phyloP scores from a whole-genome alignment of 2,113 vertebrate genomes.

The Pipa parva region DNA sequence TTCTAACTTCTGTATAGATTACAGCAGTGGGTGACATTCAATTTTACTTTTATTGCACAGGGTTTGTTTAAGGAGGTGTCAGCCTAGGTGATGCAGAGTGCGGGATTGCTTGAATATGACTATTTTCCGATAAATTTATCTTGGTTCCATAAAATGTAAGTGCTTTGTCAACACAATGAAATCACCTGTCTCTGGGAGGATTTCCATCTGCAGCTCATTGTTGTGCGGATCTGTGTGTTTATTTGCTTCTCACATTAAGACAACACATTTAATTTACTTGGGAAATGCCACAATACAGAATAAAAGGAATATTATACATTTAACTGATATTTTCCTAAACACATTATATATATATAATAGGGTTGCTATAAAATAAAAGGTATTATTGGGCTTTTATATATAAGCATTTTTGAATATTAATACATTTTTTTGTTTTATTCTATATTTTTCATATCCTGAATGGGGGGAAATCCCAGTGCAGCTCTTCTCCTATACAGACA shows the following conservation, averaged over 20 bases:
- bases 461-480: too few species aligned
- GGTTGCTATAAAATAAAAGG: too few species aligned
- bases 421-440: too few species aligned
- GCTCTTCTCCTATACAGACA: too few species aligned
- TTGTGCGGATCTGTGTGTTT: background rate
- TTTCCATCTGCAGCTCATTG: background rate
- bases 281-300: background rate
- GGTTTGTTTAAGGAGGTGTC: background rate
- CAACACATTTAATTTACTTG: background rate
- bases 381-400: too few species aligned
- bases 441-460: too few species aligned
- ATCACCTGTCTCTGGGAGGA: background rate
- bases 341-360: too few species aligned
- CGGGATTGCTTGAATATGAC: background rate
- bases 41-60: background rate
- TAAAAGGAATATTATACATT: background rate
- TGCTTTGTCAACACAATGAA: slow-evolving; percentile 12
- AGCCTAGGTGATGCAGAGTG: background rate
- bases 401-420: too few species aligned
- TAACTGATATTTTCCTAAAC: background rate
- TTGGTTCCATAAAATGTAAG: slow-evolving; percentile 6
- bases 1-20: too few species aligned
- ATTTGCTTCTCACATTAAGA: slow-evolving; percentile 13
- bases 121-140: background rate
- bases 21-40: too few species aligned